Evolutionary conservation across 2,888 invertebrate genomes (phyloP).

Genomic region (Tromatobia lineatoria): DNA sequence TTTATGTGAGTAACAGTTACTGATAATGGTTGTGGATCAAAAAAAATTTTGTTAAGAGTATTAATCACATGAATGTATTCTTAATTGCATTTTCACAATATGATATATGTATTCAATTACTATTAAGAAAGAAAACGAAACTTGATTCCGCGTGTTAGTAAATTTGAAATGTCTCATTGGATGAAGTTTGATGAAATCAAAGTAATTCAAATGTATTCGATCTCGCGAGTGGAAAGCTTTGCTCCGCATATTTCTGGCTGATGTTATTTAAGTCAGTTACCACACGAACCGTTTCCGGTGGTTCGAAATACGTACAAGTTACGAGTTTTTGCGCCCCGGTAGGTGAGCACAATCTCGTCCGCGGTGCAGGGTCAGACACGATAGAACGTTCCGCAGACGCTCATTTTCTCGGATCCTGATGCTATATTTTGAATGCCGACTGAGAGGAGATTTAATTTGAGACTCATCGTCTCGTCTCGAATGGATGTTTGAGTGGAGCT

Average conservation of each 20-base stretch:
- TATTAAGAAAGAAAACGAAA: neutral
- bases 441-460: constrained; percentile 46
- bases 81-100: too few species aligned
- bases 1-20: too few species aligned
- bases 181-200: neutral
- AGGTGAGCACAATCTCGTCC: neutral
- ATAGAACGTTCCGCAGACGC: constrained; percentile 1
- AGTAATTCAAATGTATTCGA: constrained; percentile 1
- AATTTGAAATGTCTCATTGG: neutral
- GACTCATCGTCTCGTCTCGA: constrained; percentile 60
- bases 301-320: constrained; percentile 14
- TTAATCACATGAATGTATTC: too few species aligned
- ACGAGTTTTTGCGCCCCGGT: neutral
- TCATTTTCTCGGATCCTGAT: constrained; percentile 41
- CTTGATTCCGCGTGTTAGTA: neutral
- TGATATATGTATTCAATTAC: neutral
- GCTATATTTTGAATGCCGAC: neutral
- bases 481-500: constrained; percentile 49
- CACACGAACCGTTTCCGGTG: constrained; percentile 33
- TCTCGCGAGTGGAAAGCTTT: neutral
- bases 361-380: constrained; percentile 6
- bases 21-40: too few species aligned
- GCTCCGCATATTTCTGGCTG: neutral
- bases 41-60: too few species aligned
- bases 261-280: constrained; percentile 1